Evolutionary conservation across 1,140 invertebrate species (phyloP).

Genomic region (Lepeophtheirus salmonis): DNA sequence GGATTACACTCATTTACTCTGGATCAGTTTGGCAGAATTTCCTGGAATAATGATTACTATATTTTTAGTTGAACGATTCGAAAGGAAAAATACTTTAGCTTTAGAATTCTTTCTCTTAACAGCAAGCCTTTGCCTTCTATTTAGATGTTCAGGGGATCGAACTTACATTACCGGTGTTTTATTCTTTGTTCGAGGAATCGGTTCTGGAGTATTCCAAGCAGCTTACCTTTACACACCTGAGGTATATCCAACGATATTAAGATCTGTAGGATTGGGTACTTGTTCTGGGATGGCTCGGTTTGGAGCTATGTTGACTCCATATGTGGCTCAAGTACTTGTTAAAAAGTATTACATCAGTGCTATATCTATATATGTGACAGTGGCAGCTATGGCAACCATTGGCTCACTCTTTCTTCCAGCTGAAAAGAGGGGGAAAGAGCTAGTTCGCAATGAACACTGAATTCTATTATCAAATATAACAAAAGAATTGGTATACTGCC

Average conservation of each 20-base stretch:
- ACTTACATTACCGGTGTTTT: slow-evolving; percentile 58
- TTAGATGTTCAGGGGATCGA: slow-evolving; percentile 30
- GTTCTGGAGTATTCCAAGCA: slow-evolving; percentile 81
- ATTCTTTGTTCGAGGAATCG: slow-evolving; percentile 73
- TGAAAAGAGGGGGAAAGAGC: slow-evolving; percentile 47
- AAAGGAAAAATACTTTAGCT: slow-evolving; percentile 80
- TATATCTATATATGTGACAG: slow-evolving; percentile 40
- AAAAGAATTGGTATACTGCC: no score
- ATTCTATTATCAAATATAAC: no score
- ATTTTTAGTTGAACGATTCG: slow-evolving; percentile 69
- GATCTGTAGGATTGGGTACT: slow-evolving; percentile 66
- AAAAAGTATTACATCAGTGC: neutral
- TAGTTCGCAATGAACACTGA: neutral
- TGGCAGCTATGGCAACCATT: slow-evolving; percentile 48
- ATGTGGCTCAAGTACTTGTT: slow-evolving; percentile 59
- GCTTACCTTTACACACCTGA: slow-evolving; percentile 87
- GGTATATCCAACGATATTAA: slow-evolving; percentile 67
- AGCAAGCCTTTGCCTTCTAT: slow-evolving; percentile 12
- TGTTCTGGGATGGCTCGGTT: slow-evolving; percentile 74
- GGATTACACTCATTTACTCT: slow-evolving; percentile 78
- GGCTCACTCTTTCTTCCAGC: slow-evolving; percentile 55
- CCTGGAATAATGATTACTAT: slow-evolving; percentile 74
- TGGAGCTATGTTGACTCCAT: slow-evolving; percentile 78
- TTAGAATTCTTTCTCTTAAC: slow-evolving; percentile 49
- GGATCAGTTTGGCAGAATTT: slow-evolving; percentile 88